Evolutionary conservation across 1,140 invertebrate species (phyloP).

Genomic region (Rhynchophorus ferrugineus): DNA sequence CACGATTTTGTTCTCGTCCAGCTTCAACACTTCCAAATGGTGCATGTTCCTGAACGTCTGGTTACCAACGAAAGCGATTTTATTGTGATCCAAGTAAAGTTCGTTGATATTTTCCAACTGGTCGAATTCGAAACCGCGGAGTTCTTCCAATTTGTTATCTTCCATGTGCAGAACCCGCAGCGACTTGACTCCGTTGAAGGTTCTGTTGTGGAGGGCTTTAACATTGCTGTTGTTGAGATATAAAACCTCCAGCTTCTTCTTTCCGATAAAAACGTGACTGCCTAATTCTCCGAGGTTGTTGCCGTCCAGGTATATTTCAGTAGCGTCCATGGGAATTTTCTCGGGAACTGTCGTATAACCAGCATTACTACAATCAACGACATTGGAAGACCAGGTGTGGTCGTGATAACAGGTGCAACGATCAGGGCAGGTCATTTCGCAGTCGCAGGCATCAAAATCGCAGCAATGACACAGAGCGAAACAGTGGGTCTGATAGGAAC

Average conservation of each 20-base stretch:
- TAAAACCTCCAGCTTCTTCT: conserved; percentile 74
- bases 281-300: conserved; percentile 71
- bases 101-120: conserved; percentile 67
- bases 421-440: conserved; percentile 82
- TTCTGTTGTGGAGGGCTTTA: conserved; percentile 70
- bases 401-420: conserved; percentile 86
- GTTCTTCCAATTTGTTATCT: conserved; percentile 65
- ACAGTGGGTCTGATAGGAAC: conserved; percentile 81
- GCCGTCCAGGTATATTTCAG: conserved; percentile 81
- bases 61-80: conserved; percentile 63
- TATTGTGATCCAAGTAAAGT: conserved; percentile 76
- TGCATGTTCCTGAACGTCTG: conserved; percentile 66
- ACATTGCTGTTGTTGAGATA: conserved; percentile 79
- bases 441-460: conserved; percentile 84
- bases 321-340: conserved; percentile 82
- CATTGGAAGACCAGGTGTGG: conserved; percentile 83
- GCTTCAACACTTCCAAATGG: conserved; percentile 65
- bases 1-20: conserved; percentile 71
- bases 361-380: conserved; percentile 78
- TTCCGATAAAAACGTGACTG: conserved; percentile 79
- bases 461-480: conserved; percentile 84
- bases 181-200: conserved; percentile 72
- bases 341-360: conserved; percentile 65
- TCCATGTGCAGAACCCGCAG: conserved; percentile 73
- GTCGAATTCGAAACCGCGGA: conserved; percentile 69